These are phyloP conservation scores for Hemibagrus wyckioides DNA, from an alignment of 2,113 vertebrate species.

Conservation along the genomic window DNA sequence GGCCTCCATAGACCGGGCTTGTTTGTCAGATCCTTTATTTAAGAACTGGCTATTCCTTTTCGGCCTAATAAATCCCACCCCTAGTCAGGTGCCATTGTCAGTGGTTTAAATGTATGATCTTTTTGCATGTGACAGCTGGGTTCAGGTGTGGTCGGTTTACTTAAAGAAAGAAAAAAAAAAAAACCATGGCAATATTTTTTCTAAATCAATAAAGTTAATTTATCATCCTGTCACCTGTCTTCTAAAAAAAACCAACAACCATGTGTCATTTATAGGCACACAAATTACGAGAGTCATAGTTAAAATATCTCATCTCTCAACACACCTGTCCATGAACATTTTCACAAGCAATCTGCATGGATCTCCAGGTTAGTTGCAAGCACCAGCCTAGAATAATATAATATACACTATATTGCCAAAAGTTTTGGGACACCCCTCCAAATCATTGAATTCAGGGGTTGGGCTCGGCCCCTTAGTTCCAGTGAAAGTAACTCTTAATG, in stretches of 20 bases:
- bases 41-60: too few relatives aligned
- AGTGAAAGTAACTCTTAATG: too few relatives aligned
- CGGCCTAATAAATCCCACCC: too few relatives aligned
- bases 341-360: not conserved
- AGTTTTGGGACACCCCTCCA: too few relatives aligned
- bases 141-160: not conserved
- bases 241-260: too few relatives aligned
- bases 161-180: not conserved
- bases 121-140: not conserved
- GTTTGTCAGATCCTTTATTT: too few relatives aligned
- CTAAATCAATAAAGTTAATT: not conserved
- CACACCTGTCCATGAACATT: not conserved
- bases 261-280: not conserved
- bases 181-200: not conserved
- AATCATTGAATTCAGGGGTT: too few relatives aligned
- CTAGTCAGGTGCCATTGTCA: too few relatives aligned
- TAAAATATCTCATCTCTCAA: not conserved
- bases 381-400: not conserved
- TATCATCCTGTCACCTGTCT: not conserved
- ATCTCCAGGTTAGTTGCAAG: too few relatives aligned
- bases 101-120: not conserved
- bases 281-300: not conserved
- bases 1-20: too few relatives aligned
- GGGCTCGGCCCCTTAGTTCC: too few relatives aligned
- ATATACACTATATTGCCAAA: too few relatives aligned